A percentile compares a stretch with the other conserved stretches of the same genome.
phyloP scores from a whole-genome alignment of 2,888 invertebrate species.

The Pilophorus perplexus region DNA sequence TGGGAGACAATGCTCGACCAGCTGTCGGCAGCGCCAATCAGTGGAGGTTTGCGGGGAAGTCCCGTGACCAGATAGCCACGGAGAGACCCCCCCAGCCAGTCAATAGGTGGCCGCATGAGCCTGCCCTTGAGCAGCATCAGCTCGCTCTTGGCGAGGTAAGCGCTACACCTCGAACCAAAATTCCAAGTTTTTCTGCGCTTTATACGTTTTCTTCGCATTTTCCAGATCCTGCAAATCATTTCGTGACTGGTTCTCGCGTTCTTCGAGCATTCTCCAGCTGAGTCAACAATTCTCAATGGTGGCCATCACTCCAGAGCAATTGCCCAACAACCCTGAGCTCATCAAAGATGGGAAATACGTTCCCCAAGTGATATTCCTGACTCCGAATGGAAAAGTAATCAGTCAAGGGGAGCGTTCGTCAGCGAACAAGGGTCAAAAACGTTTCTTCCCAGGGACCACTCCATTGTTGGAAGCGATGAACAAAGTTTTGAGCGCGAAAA shows the following conservation, averaged over 20 bases:
- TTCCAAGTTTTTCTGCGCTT: background rate
- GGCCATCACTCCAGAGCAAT: conserved; percentile 4
- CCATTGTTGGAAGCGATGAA: conserved; percentile 21
- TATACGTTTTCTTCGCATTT: background rate
- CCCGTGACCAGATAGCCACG: too few relatives aligned
- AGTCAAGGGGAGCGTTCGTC: conserved; percentile 6
- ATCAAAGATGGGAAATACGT: conserved; percentile 19
- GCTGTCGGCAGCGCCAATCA: too few relatives aligned
- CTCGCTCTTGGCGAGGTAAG: too few relatives aligned
- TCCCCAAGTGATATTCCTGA: conserved; percentile 31
- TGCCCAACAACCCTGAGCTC: background rate
- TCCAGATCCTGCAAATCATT: conserved; percentile 30
- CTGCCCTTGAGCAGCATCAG: too few relatives aligned
- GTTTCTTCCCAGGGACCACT: conserved; percentile 27
- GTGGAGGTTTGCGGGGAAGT: too few relatives aligned
- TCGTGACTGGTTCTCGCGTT: conserved; percentile 35
- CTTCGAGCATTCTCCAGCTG: conserved; percentile 9
- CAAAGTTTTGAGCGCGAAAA: conserved; percentile 9
- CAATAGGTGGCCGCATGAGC: too few relatives aligned
- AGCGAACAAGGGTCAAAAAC: conserved; percentile 19
- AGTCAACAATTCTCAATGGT: conserved; percentile 18
- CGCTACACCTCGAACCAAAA: background rate
- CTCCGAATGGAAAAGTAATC: conserved; percentile 1
- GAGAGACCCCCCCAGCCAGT: too few relatives aligned
- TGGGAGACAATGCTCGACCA: too few relatives aligned